These are phyloP conservation scores for Epizoanthus rinbou DNA, from an alignment of 92 coral and sea anemone species.

Conservation along the genomic window DNA sequence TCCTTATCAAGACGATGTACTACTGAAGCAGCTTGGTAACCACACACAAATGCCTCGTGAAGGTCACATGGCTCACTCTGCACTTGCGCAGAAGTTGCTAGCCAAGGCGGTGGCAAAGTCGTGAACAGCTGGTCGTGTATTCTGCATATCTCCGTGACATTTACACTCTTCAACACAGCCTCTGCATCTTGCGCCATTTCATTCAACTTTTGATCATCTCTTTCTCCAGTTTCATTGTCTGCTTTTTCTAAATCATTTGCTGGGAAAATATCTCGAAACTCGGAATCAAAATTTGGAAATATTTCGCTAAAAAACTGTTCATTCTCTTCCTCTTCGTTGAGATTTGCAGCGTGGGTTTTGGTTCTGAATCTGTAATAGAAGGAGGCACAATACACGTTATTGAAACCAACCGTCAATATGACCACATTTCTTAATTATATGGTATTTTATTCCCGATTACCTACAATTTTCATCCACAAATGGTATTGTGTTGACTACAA, in stretches of 20 bases:
- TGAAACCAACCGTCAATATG: too few relatives aligned
- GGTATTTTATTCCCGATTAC: too few relatives aligned
- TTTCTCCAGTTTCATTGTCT: background rate
- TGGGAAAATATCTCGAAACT: conserved; percentile 71
- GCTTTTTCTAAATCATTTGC: conserved; percentile 38
- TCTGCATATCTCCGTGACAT: conserved; percentile 53
- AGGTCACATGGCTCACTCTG: conserved; percentile 24
- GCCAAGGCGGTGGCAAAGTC: conserved; percentile 41
- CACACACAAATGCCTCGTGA: conserved; percentile 60
- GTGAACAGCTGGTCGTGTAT: conserved; percentile 67
- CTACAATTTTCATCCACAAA: too few relatives aligned
- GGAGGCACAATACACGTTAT: background rate
- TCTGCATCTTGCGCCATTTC: conserved; percentile 55
- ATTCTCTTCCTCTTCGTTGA: conserved; percentile 70
- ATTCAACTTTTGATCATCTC: background rate
- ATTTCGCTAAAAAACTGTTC: conserved; percentile 62
- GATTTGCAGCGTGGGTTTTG: conserved; percentile 56
- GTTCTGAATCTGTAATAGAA: conserved; percentile 53
- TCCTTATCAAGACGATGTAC: conserved; percentile 40
- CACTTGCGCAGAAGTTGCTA: conserved; percentile 42
- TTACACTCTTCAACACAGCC: conserved; percentile 58
- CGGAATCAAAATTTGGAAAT: conserved; percentile 86
- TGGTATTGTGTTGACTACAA: too few relatives aligned
- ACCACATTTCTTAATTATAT: too few relatives aligned
- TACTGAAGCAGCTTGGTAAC: conserved; percentile 72